Evolutionary conservation across 2,888 invertebrate genomes (phyloP), one percentile per base, ranked within the genome.

Genomic region (Druceiella hillmani): DNA sequence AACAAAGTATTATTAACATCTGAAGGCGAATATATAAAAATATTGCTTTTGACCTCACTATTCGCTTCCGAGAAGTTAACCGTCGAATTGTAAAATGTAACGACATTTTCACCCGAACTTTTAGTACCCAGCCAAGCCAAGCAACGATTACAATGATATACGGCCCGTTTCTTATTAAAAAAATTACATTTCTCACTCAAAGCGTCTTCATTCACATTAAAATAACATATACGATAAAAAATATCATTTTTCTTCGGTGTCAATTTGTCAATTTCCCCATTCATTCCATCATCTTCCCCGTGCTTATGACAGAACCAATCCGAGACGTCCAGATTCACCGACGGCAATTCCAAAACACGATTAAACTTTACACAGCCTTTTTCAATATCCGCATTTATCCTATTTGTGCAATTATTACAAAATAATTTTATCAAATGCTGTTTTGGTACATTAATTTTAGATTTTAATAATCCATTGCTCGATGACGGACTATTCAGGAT

Each of bases 221-320:
- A 72, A 54, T 65, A 78, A 45, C 74, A 76, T 10, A 70, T 57
- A 29, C 75, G 62, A 52, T 78, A 78, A 20, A 80, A 67, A 50
- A 78, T 70, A 58, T 81, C 80, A 16, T 52, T 55, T 42, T 60
- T 57, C 42, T 69, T 72, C 11, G 75, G 75, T 42, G 67, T 66
- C 10, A 76, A 50, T 42, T 33, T 56, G 44, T 49, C 26, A 11
- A 41, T 51, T 46, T 17, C 56, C 55, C 10, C 45, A 45, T 29
- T 45, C 48, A 2, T 53, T 35, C 47, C 41, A 2, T 44, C 36
- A 28, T 56, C 51, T 0, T 57, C 57, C 14, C 63, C 60, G 28
- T 66, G 66, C 0, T 66, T 66, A 45, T 81, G 81, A 50, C 82
- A 83, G 55, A 80, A 83, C 78, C 79, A 81, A 44, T 82, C 81